Evolutionary conservation across 2,888 invertebrate species (phyloP), one percentile per base, ranked within the genome.

Genomic region (Allophyes oxyacanthae): DNA sequence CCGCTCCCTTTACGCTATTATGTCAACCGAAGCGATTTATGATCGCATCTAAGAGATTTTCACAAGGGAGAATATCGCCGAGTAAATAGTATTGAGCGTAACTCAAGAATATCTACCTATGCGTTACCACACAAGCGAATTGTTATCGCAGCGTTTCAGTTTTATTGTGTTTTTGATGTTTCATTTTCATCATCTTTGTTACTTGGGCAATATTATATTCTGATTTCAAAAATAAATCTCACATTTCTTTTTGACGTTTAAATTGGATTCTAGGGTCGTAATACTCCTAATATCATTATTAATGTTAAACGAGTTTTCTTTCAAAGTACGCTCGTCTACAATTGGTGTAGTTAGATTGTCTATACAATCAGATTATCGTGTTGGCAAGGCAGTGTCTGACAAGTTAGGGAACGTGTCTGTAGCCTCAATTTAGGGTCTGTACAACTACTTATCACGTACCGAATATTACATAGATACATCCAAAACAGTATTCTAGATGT

Each of bases 21-120:
- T 89, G 91, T 91, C 91, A 92, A 88, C 87, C 85, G 85, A 89
- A 89, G 87, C 90, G 91, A 92, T 92, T 92, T 93, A 92, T 91
- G 91, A 90, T 89, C 86, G 82, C 83, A 86, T 90, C 89, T 87
- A 85, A 89, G 89, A 91, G 90, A 91, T 91, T 91, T 90, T 83
- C 87, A 86, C 81, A 85, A 83, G 84, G 85, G 83, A 83, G 82
- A 86, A 88, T 85, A 88, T 85, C 82, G 77, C 68, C 74, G 78
- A 85, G 88, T 87, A 90, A 90, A 90, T 90, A 88, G 81, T 86
- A 90, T 87, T 83, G 87, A 83, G 79, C 79, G 75, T 79, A 81
- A 81, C 79, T 79, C 67, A 66, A 71, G 72, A 75, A 81, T 76
- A 81, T 20, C 20, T 79, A 79, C 69, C 66, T 75, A 63, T 74